Evolutionary conservation across 2,797 vertebrate genomes (phyloP), one percentile per base, ranked within the genome.

Genomic region (Gymnothorax javanicus): DNA sequence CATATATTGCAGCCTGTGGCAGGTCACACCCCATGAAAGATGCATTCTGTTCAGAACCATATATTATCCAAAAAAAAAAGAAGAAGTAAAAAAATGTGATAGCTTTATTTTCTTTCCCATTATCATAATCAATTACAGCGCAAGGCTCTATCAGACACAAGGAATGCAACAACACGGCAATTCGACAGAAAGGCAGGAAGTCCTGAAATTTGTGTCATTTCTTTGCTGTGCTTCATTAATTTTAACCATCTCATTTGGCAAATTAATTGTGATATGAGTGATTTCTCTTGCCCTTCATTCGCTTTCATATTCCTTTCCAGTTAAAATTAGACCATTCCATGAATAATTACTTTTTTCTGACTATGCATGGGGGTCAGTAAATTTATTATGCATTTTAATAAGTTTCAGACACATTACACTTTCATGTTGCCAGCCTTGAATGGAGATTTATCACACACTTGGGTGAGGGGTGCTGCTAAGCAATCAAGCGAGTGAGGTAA

Each of bases 241-340:
- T 96, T 94, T 93, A 94, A 96, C 94, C 93, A 92, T 95, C 94
- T 97, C 94, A 95, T 96, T 96, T 96, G 92, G 93, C 94, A 95
- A 96, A 96, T 96, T 93, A 97, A 96, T 95, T 91, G 93, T 92
- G 92, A 95, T 95, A 91, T 93, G 92, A 92, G 86, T 93, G 89
- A 91, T 94, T 94, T 90, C 87, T 93, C 85, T 85, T 75, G 84
- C 89, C 88, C 90, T 91, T 92, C 91, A 90, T 88, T 82, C 64
- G 54, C 59, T 69, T 71, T 73, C 27, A 77, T 27, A 6, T 92
- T 92, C 88, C 88, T 90, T 88, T 90, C 84, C 67, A 88, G 94
- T 94, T 94, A 93, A 95, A 94, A 94, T 94, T 91, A 95, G 93
- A 93, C 91, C 27, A 75, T 71, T 88, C 87, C 75, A 62, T 93